phyloP scores from a whole-genome alignment of 2,797 vertebrate genomes.

The Cossypha heuglini region DNA sequence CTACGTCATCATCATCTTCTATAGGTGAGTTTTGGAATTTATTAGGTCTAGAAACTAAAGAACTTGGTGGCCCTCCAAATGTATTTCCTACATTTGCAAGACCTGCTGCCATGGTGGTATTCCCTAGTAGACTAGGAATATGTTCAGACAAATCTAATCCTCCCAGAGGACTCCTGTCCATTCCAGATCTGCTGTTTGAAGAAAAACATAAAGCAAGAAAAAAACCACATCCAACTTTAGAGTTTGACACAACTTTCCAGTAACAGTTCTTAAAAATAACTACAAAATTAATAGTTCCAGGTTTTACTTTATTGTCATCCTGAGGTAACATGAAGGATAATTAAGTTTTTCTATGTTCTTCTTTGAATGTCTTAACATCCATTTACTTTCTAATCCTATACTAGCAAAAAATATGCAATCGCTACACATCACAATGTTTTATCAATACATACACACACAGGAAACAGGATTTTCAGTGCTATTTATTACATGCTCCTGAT shows the following conservation, averaged over 20 bases:
- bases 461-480: background rate
- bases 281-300: background rate
- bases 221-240: constrained; percentile 22
- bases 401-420: background rate
- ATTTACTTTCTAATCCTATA: background rate
- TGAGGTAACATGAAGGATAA: background rate
- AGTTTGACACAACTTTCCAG: background rate
- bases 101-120: constrained; percentile 85
- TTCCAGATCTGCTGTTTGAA: constrained; percentile 77
- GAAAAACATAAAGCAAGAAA: constrained; percentile 45
- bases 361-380: background rate
- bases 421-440: background rate
- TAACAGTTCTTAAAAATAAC: background rate
- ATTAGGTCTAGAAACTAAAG: constrained; percentile 81
- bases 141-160: constrained; percentile 79
- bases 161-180: constrained; percentile 83
- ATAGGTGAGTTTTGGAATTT: constrained; percentile 74
- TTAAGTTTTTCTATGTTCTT: background rate
- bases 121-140: constrained; percentile 73
- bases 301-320: background rate
- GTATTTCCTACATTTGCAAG: constrained; percentile 83
- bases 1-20: constrained; percentile 93
- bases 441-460: background rate
- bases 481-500: background rate
- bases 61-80: constrained; percentile 77